Evolutionary conservation across 2,797 vertebrate species (phyloP).

Genomic region (Vireo griseus): DNA sequence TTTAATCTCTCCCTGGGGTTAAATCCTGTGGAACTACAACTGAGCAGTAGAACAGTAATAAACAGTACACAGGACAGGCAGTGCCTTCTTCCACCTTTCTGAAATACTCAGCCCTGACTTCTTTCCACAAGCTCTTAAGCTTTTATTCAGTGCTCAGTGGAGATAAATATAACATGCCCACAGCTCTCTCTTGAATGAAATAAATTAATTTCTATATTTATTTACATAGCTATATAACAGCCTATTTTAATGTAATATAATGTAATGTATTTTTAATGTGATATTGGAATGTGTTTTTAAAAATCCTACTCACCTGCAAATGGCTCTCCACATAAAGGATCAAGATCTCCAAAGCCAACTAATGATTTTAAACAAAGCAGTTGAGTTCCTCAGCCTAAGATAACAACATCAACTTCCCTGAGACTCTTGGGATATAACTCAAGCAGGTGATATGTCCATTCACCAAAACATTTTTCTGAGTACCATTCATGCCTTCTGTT

Average conservation of each 20-base stretch:
- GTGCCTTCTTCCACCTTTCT: background rate
- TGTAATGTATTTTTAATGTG: background rate
- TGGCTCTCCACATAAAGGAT: background rate
- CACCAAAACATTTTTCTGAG: background rate
- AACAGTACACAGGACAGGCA: background rate
- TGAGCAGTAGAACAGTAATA: background rate
- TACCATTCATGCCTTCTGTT: background rate
- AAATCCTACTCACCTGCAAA: background rate
- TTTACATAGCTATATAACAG: background rate
- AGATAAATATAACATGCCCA: background rate
- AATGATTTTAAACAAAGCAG: background rate
- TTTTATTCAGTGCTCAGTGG: background rate
- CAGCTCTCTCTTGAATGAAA: background rate
- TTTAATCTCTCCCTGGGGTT: background rate
- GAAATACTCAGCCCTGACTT: background rate
- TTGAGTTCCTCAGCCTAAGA: background rate
- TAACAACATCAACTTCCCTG: background rate
- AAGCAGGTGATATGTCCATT: background rate
- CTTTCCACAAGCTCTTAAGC: background rate
- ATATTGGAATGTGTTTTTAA: background rate
- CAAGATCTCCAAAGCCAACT: background rate
- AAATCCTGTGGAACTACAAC: background rate
- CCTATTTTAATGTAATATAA: background rate
- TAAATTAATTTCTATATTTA: background rate
- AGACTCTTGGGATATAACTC: background rate